Base-by-base conservation (phyloP, 2,113 vertebrate species). In the Fulica atra region DNA sequence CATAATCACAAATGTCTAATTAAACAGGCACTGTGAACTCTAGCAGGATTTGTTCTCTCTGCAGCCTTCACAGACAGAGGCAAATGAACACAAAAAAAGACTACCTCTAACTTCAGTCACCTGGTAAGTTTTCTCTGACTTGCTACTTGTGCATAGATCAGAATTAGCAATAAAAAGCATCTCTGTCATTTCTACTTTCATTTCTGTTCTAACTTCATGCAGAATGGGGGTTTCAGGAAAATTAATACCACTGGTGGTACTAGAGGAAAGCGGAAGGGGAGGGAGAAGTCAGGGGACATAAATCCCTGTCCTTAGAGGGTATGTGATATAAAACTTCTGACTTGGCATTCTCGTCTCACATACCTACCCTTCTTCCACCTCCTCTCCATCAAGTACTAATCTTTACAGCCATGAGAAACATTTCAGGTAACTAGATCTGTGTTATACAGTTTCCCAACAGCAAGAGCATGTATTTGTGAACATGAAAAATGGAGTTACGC, bases 261-360 rank as follows among this genome's bases (percentile, higher is more conserved):
- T 9, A 70, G 18, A 74, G n/a, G n/a, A 86, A 82, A 77, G 20
- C 7, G 38, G 35, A 51, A 80, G 29, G 10, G 10, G 4, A 76
- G 7, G 4, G n/a, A 20, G 0, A 60, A 44, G 26, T 40, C 0
- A 0, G 15, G 17, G 17, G 12, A 6, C 24, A 21, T 28, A 76
- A 69, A 57, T 51, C 12, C 15, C 36, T 9, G 8, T 20, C 19
- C 28, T 61, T 23, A 28, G 57, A 80, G 53, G 46, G 21, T 11
- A 25, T 6, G 6, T 48, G 61, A 28, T 40, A 51, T n/a, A 59
- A 29, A 78, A 33, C 8, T 25, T 66, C 46, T 0, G 9, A 65
- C 24, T 65, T 88, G 23, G 8, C 33, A 24, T 56, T 73, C 26
- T 48, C 20, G 18, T 42, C 48, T 64, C 33, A 9, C 17, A 7